phyloP scores from a whole-genome alignment of 92 coral and sea anemone species.

The Zoanthus sansibaricus region DNA sequence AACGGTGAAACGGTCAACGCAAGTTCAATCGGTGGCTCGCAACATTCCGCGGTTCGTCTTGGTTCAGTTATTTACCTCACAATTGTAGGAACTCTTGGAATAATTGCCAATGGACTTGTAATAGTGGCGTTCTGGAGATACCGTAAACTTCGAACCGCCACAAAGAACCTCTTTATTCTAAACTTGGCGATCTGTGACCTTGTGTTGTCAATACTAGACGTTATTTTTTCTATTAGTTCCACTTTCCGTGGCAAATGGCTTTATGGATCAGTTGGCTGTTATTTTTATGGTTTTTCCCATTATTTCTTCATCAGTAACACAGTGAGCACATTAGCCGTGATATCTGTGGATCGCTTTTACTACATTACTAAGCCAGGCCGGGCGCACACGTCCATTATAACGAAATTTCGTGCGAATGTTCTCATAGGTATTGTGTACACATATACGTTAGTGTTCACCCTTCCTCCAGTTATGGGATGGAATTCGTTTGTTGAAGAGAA shows the following conservation, averaged over 20 bases:
- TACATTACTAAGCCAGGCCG: conserved; percentile 88
- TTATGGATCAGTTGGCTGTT: conserved; percentile 79
- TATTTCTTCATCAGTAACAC: conserved; percentile 85
- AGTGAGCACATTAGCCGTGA: conserved; percentile 84
- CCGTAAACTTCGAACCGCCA: conserved; percentile 87
- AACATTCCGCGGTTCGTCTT: conserved; percentile 47
- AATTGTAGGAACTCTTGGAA: conserved; percentile 77
- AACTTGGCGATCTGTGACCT: conserved; percentile 92
- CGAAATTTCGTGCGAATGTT: conserved; percentile 66
- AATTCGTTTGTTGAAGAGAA: conserved; percentile 77
- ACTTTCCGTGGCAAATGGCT: conserved; percentile 73
- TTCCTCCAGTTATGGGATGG: conserved; percentile 94
- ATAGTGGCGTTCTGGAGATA: conserved; percentile 79
- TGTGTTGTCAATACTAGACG: conserved; percentile 78
- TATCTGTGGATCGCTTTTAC: conserved; percentile 88
- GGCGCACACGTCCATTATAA: conserved; percentile 67
- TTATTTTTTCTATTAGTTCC: conserved; percentile 75
- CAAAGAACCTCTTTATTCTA: conserved; percentile 83
- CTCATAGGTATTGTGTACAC: conserved; percentile 67
- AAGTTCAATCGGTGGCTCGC: neutral
- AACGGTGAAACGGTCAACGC: conserved; percentile 27
- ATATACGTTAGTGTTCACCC: conserved; percentile 78
- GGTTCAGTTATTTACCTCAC: conserved; percentile 75
- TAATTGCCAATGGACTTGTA: conserved; percentile 82
- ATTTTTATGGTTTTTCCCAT: conserved; percentile 83